phyloP scores from a whole-genome alignment of 2,888 invertebrate genomes.

The Hydrotaea cyrtoneurina region DNA sequence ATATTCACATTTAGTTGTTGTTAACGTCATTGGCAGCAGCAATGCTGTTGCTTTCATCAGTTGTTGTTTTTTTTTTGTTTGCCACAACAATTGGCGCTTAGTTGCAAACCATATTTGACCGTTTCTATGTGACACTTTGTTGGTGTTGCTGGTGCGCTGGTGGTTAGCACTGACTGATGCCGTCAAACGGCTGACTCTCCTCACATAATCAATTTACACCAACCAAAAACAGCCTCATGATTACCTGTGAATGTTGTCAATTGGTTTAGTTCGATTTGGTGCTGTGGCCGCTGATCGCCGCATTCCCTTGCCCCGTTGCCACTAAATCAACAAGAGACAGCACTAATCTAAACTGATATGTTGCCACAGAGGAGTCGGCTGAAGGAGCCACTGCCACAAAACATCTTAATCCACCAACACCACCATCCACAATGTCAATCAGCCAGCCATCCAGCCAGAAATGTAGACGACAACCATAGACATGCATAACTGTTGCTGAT shows the following conservation, averaged over 20 bases:
- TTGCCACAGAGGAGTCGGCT: background rate
- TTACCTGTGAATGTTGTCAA: constrained; percentile 60
- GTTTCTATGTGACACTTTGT: constrained; percentile 57
- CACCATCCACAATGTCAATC: constrained; percentile 63
- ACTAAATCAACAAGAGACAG: background rate
- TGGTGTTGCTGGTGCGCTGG: constrained; percentile 1
- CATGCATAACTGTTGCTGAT: constrained; percentile 37
- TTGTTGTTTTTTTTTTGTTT: constrained; percentile 29
- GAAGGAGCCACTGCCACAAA: constrained; percentile 7
- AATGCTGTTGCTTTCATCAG: background rate
- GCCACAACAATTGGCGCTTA: constrained; percentile 59
- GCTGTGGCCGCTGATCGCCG: constrained; percentile 3
- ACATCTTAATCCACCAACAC: constrained; percentile 50
- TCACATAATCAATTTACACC: constrained; percentile 67
- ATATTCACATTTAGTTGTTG: constrained; percentile 61
- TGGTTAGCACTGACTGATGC: too few species aligned
- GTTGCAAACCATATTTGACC: constrained; percentile 65
- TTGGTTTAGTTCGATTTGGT: constrained; percentile 51
- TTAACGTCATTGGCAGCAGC: constrained; percentile 4
- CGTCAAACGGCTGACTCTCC: constrained; percentile 2
- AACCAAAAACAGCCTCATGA: constrained; percentile 52
- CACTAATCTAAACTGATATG: background rate
- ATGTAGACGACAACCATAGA: constrained; percentile 34
- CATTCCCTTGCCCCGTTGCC: background rate
- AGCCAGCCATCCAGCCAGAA: constrained; percentile 31